These are phyloP conservation scores for Malacosoma neustria DNA, from an alignment of 2,888 invertebrate species.

Conservation along the genomic window DNA sequence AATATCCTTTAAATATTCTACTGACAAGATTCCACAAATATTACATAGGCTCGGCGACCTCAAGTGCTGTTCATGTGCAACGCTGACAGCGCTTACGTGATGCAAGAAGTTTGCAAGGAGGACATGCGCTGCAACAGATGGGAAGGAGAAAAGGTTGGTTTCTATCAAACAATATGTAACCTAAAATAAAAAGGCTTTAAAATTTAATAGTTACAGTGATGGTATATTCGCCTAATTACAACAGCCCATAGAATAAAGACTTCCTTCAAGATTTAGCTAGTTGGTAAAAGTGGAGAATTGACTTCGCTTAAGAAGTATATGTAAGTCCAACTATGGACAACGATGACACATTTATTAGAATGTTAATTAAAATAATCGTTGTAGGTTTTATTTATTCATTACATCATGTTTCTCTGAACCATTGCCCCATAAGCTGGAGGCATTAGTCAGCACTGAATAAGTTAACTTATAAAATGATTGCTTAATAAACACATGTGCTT, in stretches of 20 bases:
- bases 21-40: too few relatives aligned
- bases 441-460: background rate
- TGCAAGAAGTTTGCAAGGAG: slow-evolving; percentile 82
- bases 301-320: too few relatives aligned
- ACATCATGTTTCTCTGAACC: background rate
- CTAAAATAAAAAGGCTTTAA: too few relatives aligned
- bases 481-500: background rate
- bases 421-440: background rate
- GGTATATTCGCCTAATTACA: too few relatives aligned
- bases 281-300: too few relatives aligned
- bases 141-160: slow-evolving; percentile 69
- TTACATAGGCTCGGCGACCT: slow-evolving; percentile 75
- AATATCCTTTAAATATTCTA: slow-evolving; percentile 1
- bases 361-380: too few relatives aligned
- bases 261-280: too few relatives aligned
- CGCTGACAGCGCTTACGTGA: slow-evolving; percentile 79
- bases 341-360: too few relatives aligned
- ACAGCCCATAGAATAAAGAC: too few relatives aligned
- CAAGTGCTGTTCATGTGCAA: slow-evolving; percentile 83
- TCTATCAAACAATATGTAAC: background rate
- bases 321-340: too few relatives aligned
- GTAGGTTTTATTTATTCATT: too few relatives aligned
- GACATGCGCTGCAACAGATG: slow-evolving; percentile 80
- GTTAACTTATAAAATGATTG: background rate
- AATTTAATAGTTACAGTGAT: too few relatives aligned